These are phyloP conservation scores for Nipponia nippon DNA, from an alignment of 2,113 vertebrate genomes.

Conservation along the genomic window DNA sequence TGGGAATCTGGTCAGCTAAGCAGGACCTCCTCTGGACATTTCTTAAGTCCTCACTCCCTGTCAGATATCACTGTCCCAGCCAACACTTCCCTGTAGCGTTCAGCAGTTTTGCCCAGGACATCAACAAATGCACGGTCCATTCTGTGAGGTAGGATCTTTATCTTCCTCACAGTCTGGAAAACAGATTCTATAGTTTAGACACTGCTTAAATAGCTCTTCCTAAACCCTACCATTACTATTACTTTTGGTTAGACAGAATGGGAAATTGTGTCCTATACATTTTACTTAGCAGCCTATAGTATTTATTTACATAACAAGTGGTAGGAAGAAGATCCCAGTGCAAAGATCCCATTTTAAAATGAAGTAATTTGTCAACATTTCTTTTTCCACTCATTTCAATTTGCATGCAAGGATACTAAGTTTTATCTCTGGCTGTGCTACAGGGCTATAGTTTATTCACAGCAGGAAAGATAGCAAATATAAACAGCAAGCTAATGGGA, in stretches of 20 bases:
- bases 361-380: slow-evolving; percentile 32
- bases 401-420: slow-evolving; percentile 6
- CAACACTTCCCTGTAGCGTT: not conserved
- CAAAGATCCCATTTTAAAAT: slow-evolving; percentile 3
- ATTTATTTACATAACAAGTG: not conserved
- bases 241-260: not conserved
- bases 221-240: not conserved
- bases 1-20: not conserved
- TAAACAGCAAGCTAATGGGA: slow-evolving; percentile 56
- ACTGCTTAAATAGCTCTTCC: not conserved
- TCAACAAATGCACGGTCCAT: not conserved
- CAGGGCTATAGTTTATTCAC: slow-evolving; percentile 41
- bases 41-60: not conserved
- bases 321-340: not conserved
- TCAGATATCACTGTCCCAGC: not conserved
- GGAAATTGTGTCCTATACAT: not conserved
- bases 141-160: not conserved
- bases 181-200: not conserved
- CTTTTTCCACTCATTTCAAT: slow-evolving; percentile 13
- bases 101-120: not conserved
- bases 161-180: not conserved
- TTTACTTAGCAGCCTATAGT: not conserved
- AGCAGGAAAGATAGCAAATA: slow-evolving; percentile 47
- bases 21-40: not conserved
- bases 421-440: slow-evolving; percentile 38